Conservation (phyloP, 2,797 vertebrate species). For the Microhierax caerulescens region DNA sequence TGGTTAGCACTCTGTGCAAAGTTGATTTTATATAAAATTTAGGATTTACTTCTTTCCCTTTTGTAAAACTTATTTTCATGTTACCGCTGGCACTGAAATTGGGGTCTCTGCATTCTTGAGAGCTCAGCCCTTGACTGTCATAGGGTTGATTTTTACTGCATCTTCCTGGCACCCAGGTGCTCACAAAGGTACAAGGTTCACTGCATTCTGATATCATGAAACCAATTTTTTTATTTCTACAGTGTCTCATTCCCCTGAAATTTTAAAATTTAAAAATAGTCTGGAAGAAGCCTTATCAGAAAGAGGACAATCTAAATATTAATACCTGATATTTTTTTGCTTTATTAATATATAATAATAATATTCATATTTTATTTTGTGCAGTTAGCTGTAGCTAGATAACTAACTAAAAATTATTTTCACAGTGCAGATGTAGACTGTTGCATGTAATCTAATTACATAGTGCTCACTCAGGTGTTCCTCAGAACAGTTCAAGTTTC, state of each 20-base stretch:
- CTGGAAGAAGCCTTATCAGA: not conserved
- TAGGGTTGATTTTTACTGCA: not conserved
- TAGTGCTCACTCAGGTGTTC: not conserved
- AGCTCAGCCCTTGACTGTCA: not conserved
- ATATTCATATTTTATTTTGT: not conserved
- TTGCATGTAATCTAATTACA: not conserved
- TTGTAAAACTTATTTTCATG: not conserved
- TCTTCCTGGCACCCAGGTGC: not conserved
- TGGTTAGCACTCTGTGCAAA: not conserved
- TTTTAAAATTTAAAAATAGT: not conserved
- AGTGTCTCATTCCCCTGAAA: not conserved
- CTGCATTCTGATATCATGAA: not conserved
- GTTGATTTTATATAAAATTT: not conserved
- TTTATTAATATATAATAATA: not conserved
- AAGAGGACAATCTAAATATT: not conserved
- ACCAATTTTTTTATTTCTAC: not conserved
- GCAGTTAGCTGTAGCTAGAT: not conserved
- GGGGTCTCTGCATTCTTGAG: not conserved
- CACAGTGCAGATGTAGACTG: not conserved
- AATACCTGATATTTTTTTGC: not conserved
- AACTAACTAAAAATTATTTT: not conserved
- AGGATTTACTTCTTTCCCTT: not conserved
- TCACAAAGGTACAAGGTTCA: not conserved
- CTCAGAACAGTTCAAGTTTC: not conserved
- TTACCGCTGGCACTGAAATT: not conserved